These are phyloP conservation scores for Lutjanus erythropterus DNA, from an alignment of 2,113 vertebrate species.

Conservation along the genomic window DNA sequence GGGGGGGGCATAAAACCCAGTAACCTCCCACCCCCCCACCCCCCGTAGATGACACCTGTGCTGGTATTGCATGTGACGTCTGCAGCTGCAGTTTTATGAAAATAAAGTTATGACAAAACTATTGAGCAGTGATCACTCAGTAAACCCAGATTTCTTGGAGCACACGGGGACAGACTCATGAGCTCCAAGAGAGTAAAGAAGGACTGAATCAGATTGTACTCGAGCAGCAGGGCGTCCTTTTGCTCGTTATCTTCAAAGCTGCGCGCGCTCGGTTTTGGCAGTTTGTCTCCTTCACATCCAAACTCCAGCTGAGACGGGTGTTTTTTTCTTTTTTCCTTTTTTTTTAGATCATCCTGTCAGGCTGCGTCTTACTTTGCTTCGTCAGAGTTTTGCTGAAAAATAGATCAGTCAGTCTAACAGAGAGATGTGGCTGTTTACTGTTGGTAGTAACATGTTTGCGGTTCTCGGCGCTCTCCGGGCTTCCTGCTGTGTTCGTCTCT, in stretches of 20 bases:
- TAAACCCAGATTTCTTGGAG: not conserved
- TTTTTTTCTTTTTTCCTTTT: not conserved
- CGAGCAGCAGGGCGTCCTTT: not conserved
- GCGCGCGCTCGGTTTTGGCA: not conserved
- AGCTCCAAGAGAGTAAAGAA: not conserved
- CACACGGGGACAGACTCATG: not conserved
- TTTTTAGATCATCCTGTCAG: slow-evolving; percentile 11
- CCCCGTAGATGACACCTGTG: no score
- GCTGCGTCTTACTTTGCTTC: not conserved
- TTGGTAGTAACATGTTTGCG: not conserved
- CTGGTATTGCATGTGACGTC: no score
- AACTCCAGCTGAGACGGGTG: slow-evolving; percentile 17
- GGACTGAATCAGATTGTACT: not conserved
- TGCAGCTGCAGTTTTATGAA: not conserved
- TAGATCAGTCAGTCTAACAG: not conserved
- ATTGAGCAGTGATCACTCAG: not conserved
- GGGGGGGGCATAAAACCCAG: no score
- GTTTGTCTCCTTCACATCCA: slow-evolving; percentile 9
- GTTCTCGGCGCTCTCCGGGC: not conserved
- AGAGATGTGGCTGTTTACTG: not conserved
- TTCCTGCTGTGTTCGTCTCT: not conserved
- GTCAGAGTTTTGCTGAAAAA: not conserved
- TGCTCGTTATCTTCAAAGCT: slow-evolving; percentile 4
- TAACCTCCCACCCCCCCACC: no score
- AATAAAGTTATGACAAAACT: not conserved